Percentiles rank a stretch among this genome's conserved stretches.
These are phyloP conservation scores for Psilopogon haemacephalus DNA, from an alignment of 2,113 vertebrate genomes.

Conservation along the genomic window DNA sequence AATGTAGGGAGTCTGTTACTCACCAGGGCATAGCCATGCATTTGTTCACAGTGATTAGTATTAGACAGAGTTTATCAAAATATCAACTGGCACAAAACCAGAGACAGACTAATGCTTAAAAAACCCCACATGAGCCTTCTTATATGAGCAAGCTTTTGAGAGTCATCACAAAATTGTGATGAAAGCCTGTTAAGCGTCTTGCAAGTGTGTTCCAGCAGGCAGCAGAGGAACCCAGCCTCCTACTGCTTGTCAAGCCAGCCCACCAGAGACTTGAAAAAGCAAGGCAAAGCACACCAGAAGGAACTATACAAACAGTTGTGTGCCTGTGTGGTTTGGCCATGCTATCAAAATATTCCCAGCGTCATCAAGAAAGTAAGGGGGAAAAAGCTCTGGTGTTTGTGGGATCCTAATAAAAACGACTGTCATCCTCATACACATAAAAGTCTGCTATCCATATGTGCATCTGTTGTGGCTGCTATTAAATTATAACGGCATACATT, in stretches of 20 bases:
- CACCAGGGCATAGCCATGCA: rapidly evolving
- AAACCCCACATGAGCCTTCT: rapidly evolving
- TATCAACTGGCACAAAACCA: background rate
- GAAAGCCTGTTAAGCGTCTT: background rate
- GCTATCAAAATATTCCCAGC: background rate
- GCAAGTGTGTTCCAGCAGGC: rapidly evolving
- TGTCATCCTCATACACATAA: background rate
- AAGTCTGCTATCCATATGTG: background rate
- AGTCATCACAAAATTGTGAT: rapidly evolving
- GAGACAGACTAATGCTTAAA: background rate
- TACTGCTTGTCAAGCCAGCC: rapidly evolving
- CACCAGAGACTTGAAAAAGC: background rate
- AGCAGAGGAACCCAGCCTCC: background rate
- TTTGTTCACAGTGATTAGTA: rapidly evolving
- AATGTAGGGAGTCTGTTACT: background rate
- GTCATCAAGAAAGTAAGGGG: background rate
- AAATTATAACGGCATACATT: too few species aligned
- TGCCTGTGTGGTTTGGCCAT: background rate
- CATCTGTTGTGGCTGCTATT: too few species aligned
- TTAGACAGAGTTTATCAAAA: background rate
- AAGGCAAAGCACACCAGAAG: background rate
- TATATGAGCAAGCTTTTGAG: background rate
- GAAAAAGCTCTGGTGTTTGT: background rate
- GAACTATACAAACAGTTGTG: background rate
- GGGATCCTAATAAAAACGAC: background rate